Base-by-base conservation (phyloP, 2,113 vertebrate species). In the Cynoglossus semilaevis region DNA sequence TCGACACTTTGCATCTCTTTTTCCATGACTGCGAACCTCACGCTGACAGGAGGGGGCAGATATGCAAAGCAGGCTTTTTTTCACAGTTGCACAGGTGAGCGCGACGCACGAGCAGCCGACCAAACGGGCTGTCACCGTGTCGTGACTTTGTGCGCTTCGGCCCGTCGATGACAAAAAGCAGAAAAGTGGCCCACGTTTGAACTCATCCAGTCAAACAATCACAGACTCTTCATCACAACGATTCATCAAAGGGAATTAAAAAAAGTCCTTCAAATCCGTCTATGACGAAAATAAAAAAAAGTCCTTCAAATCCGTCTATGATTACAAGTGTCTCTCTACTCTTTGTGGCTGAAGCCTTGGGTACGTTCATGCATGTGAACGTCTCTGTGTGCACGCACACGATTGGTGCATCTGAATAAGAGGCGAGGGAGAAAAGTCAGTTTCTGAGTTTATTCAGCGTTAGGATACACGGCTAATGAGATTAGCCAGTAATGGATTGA, bases 401-500 rank as follows among this genome's bases (percentile, higher is more conserved):
- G 74, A 74, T 64, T 38, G 54, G 61, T 62, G 79, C 53, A 17
- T 77, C 50, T 65, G 18, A 50, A 51, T 13, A 48, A 65, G 49
- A 16, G 45, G 59, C 15, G 18, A 34, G 77, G 63, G 48, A 34
- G 59, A 37, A 63, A 72, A 76, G 84, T 80, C 70, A 58, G 72
- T 67, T 76, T 79, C 72, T 71, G 77, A 16, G 72, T 78, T 81
- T 77, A 80, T 87, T 83, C 82, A 85, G 72, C 51, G 73, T 85
- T 85, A 82, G 84, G 78, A 86, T 83, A 78, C 82, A 79, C 70
- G 13, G 65, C 82, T 86, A 88, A 88, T 88, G 80, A 88, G 82
- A 86, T 86, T 85, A 88, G 86, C 82, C 78, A 84, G 85, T 86
- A 88, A 84, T 80, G 82, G 80, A 83, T 83, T 81, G 84, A 86